These are phyloP conservation scores for Pegea sp. DNA, from an alignment of 23 tunicate species.

Conservation along the genomic window DNA sequence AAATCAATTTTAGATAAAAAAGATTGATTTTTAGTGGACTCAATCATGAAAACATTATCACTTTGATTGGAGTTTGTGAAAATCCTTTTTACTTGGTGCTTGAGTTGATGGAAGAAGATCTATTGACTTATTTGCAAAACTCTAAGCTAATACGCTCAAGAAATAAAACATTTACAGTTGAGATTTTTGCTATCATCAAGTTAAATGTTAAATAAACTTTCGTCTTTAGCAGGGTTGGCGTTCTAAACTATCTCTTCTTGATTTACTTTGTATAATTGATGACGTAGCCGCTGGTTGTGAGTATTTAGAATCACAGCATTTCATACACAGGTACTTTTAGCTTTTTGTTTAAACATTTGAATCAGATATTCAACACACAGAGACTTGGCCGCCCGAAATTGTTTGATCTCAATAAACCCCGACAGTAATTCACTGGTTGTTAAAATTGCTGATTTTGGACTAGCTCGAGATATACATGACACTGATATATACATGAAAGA, in stretches of 20 bases:
- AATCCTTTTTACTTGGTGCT: conserved; percentile 40
- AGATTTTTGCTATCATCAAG: not conserved
- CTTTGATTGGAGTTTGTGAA: conserved; percentile 53
- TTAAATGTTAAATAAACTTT: not conserved
- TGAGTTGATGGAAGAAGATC: conserved; percentile 68
- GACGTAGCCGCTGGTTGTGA: conserved; percentile 59
- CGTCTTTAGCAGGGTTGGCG: conserved; percentile 2
- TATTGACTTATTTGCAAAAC: conserved; percentile 39
- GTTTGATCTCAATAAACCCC: conserved; percentile 34
- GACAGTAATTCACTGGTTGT: conserved; percentile 18
- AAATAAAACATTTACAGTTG: not conserved
- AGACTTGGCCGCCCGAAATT: conserved; percentile 71
- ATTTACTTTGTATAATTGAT: conserved; percentile 24
- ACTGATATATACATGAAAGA: conserved; percentile 29
- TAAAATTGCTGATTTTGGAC: conserved; percentile 69
- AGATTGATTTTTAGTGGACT: conserved; percentile 9
- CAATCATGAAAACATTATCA: conserved; percentile 50
- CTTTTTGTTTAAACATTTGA: not conserved
- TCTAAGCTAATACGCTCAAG: too few species aligned
- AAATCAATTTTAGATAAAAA: not conserved
- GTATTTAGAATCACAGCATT: conserved; percentile 37
- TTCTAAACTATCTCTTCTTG: conserved; percentile 19
- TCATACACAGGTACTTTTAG: conserved; percentile 41
- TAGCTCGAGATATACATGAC: conserved; percentile 42
- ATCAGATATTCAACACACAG: conserved; percentile 3